Evolutionary conservation across 2,113 vertebrate genomes (phyloP), one percentile per base, ranked within the genome.

Genomic region (Amblyornis subalaris): DNA sequence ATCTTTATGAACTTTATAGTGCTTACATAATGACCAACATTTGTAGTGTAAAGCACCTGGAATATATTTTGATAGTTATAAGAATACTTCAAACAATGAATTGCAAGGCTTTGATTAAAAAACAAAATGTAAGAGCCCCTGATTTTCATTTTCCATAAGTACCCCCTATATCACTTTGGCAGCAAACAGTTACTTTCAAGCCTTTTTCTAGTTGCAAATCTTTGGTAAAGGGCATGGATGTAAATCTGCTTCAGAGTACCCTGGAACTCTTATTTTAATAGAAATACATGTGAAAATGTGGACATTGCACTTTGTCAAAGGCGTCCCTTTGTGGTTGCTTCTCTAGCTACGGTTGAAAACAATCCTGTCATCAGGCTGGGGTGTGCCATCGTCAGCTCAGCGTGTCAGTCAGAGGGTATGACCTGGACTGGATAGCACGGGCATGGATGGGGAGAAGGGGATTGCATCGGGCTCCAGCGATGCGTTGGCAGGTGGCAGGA

Each of bases 331-430:
- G 44, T 7, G 28, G 33, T 15, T 47, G 33, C n/a, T 45, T 7
- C 33, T 44, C 20, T 17, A 72, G 17, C 20, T 48, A 2, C 4
- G 8, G 31, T 3, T 61, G 54, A 35, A 71, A 65, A 22, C 23
- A 75, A 24, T 55, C 20, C 18, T 24, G 12, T 45, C 31, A 12
- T 28, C 28, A 25, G 48, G 4, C 36, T 80, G 7, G 1, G 38
- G 20, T 1, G 1, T 36, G 23, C 1, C 2, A 4, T 11, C 0
- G 0, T 62, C 48, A 80, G 2, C 22, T 55, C 11, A 4, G 13
- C 3, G 23, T 42, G 29, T 23, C 1, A 0, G 16, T 44, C 33
- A 17, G 50, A 44, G 26, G 48, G 28, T n/a, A 12, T 2, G 10
- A 22, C 9, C 45, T 45, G 83, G 35, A 20, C 2, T 9, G 23